A percentile compares a stretch with the other conserved stretches of the same genome.
phyloP scores from a whole-genome alignment of 2,113 vertebrate genomes.

The Scopus umbretta region DNA sequence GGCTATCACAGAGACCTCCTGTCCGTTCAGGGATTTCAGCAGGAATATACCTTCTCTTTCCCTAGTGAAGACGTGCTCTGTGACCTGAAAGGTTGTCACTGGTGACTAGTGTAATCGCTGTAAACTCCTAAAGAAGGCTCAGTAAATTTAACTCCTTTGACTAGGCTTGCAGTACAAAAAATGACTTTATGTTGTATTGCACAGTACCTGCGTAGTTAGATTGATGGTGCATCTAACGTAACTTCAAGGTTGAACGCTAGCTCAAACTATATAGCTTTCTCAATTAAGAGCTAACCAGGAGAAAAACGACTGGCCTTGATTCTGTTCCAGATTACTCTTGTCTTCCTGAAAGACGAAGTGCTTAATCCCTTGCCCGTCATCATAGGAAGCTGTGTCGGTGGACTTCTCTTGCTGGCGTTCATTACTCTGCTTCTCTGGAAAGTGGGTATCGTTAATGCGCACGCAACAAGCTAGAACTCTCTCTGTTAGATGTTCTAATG shows the following conservation, averaged over 20 bases:
- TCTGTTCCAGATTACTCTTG: conserved; percentile 37
- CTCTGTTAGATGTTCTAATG: neutral
- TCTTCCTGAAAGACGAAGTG: conserved; percentile 4
- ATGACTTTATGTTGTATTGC: neutral
- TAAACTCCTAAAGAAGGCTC: neutral
- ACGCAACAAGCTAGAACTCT: neutral
- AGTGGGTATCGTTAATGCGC: neutral
- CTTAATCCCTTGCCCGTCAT: neutral
- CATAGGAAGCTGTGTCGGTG: conserved; percentile 49
- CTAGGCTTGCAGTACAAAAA: neutral
- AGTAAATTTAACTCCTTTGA: neutral
- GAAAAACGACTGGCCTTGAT: neutral
- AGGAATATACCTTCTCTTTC: neutral
- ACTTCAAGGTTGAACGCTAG: neutral
- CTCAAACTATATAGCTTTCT: neutral
- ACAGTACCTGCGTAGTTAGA: neutral
- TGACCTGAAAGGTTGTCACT: neutral
- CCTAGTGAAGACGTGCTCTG: neutral
- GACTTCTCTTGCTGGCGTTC: conserved; percentile 44
- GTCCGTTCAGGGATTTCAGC: neutral
- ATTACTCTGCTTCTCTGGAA: conserved; percentile 59
- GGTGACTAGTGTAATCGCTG: neutral
- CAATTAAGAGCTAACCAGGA: neutral
- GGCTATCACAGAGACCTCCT: neutral
- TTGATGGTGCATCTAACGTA: neutral